phyloP scores from a whole-genome alignment of 2,797 vertebrate species.

The Margarornis squamiger region DNA sequence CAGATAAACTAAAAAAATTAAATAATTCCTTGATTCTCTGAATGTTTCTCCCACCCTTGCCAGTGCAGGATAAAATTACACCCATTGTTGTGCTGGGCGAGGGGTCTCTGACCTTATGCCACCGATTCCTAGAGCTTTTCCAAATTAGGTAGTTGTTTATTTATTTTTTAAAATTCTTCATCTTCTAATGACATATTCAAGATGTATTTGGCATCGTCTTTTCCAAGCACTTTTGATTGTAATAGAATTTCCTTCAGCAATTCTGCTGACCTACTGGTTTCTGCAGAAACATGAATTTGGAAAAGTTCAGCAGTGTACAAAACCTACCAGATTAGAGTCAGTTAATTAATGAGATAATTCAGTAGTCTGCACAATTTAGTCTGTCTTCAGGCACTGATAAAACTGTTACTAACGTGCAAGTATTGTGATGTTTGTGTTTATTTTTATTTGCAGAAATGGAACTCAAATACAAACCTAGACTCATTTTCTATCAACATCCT shows the following conservation, averaged over 20 bases:
- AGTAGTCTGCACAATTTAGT: conserved; percentile 20
- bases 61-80: not conserved
- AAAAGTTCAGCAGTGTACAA: conserved; percentile 31
- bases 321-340: conserved; percentile 13
- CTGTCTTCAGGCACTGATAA: conserved; percentile 38
- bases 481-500: not conserved
- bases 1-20: not conserved
- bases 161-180: not conserved
- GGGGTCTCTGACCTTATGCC: not conserved
- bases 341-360: conserved; percentile 50
- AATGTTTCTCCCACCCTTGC: not conserved
- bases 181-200: not conserved
- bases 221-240: not conserved
- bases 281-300: not conserved
- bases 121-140: not conserved
- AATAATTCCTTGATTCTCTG: not conserved
- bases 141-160: not conserved
- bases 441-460: conserved; percentile 44
- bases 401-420: conserved; percentile 1
- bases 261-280: conserved; percentile 21
- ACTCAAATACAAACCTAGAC: not conserved
- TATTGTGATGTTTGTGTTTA: not conserved
- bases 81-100: not conserved
- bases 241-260: conserved; percentile 12
- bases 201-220: not conserved